Percentiles rank a stretch among this genome's conserved stretches.
These are phyloP conservation scores for Rutilus rutilus DNA, from an alignment of 2,113 vertebrate species.

Conservation along the genomic window DNA sequence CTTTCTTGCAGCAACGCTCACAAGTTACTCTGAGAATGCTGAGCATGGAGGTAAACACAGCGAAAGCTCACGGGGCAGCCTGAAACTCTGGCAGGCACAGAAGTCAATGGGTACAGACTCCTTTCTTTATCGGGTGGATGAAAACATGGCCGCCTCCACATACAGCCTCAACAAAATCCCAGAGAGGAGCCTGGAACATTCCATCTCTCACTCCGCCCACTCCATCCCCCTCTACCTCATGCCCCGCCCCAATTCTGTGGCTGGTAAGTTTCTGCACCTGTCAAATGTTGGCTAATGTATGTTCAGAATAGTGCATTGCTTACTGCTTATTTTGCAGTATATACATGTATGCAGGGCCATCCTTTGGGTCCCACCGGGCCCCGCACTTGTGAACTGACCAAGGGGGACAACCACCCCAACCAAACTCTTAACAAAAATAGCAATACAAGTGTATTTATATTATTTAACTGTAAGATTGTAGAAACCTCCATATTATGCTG, in stretches of 20 bases:
- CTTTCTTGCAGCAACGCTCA: constrained; percentile 84
- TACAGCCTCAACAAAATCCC: constrained; percentile 97
- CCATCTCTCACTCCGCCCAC: constrained; percentile 88
- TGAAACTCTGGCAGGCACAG: constrained; percentile 87
- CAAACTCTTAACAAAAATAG: not conserved
- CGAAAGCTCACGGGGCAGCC: constrained; percentile 84
- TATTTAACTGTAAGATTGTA: not conserved
- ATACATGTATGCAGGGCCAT: too few relatives aligned
- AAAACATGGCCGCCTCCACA: constrained; percentile 91
- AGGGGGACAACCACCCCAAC: too few relatives aligned
- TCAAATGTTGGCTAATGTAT: not conserved
- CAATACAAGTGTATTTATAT: too few relatives aligned
- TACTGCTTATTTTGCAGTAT: too few relatives aligned
- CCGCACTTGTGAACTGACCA: too few relatives aligned
- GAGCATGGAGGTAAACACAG: constrained; percentile 83
- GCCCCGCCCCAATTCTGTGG: constrained; percentile 95
- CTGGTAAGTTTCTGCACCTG: constrained; percentile 79
- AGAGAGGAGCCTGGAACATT: constrained; percentile 82
- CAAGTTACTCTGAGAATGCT: constrained; percentile 92
- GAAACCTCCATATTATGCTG: constrained; percentile 4
- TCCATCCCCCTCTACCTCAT: constrained; percentile 96
- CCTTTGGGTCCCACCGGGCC: too few relatives aligned
- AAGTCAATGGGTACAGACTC: constrained; percentile 85
- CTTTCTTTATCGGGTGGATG: constrained; percentile 87
- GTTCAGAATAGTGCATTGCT: not conserved